A percentile compares a stretch with the other conserved stretches of the same genome.
These are phyloP conservation scores for Drosophila greeni DNA, from an alignment of 2,888 invertebrate species.

Conservation along the genomic window DNA sequence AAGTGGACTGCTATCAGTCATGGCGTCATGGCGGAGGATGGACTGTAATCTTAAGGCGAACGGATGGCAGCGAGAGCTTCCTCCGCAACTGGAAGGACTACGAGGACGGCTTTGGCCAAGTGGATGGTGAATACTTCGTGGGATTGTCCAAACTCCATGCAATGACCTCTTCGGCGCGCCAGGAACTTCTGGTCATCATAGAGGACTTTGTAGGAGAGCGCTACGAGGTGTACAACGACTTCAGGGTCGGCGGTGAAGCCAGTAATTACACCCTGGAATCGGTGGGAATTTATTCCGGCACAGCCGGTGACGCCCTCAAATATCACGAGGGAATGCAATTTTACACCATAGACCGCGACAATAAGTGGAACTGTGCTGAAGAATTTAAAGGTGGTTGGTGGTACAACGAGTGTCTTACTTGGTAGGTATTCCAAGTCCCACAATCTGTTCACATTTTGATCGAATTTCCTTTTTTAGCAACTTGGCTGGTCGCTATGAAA, in stretches of 20 bases:
- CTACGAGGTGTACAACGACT: slow-evolving; percentile 36
- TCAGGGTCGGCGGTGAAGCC: slow-evolving; percentile 18
- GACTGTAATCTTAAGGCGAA: slow-evolving; percentile 38
- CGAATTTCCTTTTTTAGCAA: no score
- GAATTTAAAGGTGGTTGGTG: no score
- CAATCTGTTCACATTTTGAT: no score
- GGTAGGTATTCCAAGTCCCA: no score
- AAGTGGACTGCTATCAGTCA: slow-evolving; percentile 39
- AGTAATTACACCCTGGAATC: slow-evolving; percentile 23
- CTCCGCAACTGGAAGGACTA: slow-evolving; percentile 40
- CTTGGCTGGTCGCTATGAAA: no score
- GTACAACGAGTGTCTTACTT: no score
- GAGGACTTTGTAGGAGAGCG: slow-evolving; percentile 12
- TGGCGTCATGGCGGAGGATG: slow-evolving; percentile 25
- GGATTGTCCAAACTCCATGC: slow-evolving; percentile 44
- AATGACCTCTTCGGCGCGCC: slow-evolving; percentile 22
- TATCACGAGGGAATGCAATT: slow-evolving; percentile 34
- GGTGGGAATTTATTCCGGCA: slow-evolving; percentile 30
- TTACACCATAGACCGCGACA: slow-evolving; percentile 36
- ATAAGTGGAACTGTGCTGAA: neutral
- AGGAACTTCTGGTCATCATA: slow-evolving; percentile 38
- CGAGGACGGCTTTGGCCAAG: slow-evolving; percentile 39
- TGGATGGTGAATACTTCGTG: slow-evolving; percentile 41
- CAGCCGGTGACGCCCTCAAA: slow-evolving; percentile 29
- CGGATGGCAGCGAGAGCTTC: slow-evolving; percentile 44